Conservation (phyloP, 1,140 invertebrate genomes). For the Drosophila equinoxialis region DNA sequence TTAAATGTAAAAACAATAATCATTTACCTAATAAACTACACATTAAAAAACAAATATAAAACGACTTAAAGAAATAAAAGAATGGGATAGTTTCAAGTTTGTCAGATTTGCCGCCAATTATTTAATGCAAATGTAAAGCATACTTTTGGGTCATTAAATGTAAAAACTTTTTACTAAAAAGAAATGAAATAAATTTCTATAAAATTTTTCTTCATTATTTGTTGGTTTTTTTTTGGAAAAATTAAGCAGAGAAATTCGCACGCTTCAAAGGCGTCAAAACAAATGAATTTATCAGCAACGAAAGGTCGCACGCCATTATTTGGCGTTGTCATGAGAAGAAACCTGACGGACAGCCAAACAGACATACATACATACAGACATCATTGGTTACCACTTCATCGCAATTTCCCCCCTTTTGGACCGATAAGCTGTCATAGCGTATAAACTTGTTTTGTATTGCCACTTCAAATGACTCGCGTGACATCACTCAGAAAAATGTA, state of each 20-base stretch:
- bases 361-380: conserved; percentile 6
- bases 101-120: no score
- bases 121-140: conserved; percentile 14
- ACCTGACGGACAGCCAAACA: conserved; percentile 32
- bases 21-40: no score
- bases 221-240: neutral
- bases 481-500: conserved; percentile 75
- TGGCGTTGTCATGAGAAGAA: conserved; percentile 47
- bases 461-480: conserved; percentile 52
- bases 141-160: conserved; percentile 5
- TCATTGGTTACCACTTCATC: neutral
- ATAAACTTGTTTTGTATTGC: conserved; percentile 56
- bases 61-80: no score
- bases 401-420: neutral
- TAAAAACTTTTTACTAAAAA: no score
- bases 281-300: conserved; percentile 54
- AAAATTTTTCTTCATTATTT: conserved; percentile 23
- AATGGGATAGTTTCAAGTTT: no score
- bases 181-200: conserved; percentile 22
- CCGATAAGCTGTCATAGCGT: conserved; percentile 26
- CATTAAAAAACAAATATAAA: no score
- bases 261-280: conserved; percentile 55
- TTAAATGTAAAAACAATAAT: no score
- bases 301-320: conserved; percentile 64
- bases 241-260: conserved; percentile 28